Evolutionary conservation across 2,797 vertebrate species (phyloP), one percentile per base, ranked within the genome.

Genomic region (Avahi laniger): DNA sequence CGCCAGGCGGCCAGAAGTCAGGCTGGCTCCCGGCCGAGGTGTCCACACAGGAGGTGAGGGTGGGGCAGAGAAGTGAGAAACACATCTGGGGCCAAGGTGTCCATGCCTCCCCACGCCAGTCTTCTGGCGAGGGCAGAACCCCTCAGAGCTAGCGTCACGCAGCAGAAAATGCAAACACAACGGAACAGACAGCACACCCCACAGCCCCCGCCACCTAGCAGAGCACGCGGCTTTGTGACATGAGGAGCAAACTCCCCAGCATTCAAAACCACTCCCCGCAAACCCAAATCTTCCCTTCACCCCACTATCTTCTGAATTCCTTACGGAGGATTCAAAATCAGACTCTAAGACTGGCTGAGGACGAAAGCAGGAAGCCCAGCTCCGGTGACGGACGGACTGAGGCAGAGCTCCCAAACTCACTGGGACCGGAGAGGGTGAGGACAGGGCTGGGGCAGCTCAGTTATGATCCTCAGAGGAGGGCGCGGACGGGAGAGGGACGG

Each of bases 311-410:
- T 61, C 30, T 22, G 30, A 54, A 54, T 33, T 46, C 35, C 35
- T 8, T 59, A 7, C 13, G n/a, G 86, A 26, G 41, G 33, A 33
- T 5, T 52, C 84, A 14, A 43, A 46, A 48, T 28, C 17, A 38
- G 61, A 78, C 33, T 79, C 70, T 26, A 15, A 41, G 54, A 43
- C 41, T 57, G 48, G 33, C 83, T 54, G 20, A 75, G 38, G 48
- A 57, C 0, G 3, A 57, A 81, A 46, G 14, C 46, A 22, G 46
- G 26, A 48, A 50, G 17, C 41, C 46, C 1, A 6, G 10, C 41
- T 2, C 14, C 8, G 13, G n/a, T 28, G 41, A 43, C 9, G 28
- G 13, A 0, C 12, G 0, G 61, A 8, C 1, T 26, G 28, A 70
- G 24, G 7, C 14, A 13, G 52, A 81, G 24, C 15, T 38, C 20